These are phyloP conservation scores for Amazona ochrocephala DNA, from an alignment of 2,797 vertebrate species.

Conservation along the genomic window DNA sequence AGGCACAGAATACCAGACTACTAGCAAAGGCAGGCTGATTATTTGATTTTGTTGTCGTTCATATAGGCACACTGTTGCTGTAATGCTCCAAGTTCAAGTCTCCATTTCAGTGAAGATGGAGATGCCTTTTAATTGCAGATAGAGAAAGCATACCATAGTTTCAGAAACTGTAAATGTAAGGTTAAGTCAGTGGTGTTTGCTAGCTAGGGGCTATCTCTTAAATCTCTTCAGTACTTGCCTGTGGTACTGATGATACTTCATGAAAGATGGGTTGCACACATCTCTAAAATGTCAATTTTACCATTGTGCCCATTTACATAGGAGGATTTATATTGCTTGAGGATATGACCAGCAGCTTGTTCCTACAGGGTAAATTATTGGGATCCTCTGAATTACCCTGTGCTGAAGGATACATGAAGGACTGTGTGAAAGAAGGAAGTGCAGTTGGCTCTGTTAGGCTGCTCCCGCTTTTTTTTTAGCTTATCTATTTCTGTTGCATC, in stretches of 20 bases:
- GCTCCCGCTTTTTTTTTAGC: background rate
- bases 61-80: background rate
- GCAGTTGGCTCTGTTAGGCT: background rate
- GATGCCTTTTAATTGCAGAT: background rate
- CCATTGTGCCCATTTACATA: background rate
- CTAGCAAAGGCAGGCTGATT: background rate
- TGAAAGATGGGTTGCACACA: background rate
- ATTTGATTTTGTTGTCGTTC: background rate
- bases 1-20: background rate
- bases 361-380: background rate
- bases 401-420: background rate
- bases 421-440: conserved; percentile 6
- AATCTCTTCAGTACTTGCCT: background rate
- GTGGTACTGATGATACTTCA: background rate
- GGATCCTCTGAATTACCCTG: background rate
- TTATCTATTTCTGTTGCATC: conserved; percentile 34
- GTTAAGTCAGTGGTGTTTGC: background rate
- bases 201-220: background rate
- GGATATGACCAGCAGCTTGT: background rate
- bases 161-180: background rate
- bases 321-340: background rate
- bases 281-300: background rate
- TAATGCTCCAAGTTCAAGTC: background rate
- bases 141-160: background rate
- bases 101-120: background rate